Percentiles rank a stretch among this genome's conserved stretches.
phyloP scores from a whole-genome alignment of 2,888 invertebrate species.

The Ditylenchus weischeri region DNA sequence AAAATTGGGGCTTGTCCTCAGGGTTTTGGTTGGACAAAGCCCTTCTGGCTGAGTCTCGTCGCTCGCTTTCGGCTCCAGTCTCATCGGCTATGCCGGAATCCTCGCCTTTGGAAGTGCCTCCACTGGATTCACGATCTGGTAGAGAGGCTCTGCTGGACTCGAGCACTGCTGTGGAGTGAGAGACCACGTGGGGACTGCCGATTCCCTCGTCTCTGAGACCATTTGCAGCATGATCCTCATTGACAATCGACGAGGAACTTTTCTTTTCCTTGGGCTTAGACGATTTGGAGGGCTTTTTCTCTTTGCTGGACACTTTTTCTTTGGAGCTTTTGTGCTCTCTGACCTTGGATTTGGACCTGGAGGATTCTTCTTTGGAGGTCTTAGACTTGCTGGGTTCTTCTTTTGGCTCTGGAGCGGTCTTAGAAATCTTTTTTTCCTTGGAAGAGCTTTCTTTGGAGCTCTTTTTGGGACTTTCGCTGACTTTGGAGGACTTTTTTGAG shows the following conservation, averaged over 20 bases:
- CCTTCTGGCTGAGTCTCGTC: slow-evolving; percentile 23
- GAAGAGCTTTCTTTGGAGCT: slow-evolving; percentile 28
- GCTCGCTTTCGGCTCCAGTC: slow-evolving; percentile 33
- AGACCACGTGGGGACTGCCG: slow-evolving; percentile 14
- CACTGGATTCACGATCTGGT: slow-evolving; percentile 36
- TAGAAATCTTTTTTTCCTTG: slow-evolving; percentile 24
- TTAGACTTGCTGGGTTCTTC: slow-evolving; percentile 10
- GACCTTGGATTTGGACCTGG: slow-evolving; percentile 11
- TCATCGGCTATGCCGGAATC: slow-evolving; percentile 40
- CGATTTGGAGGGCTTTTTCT: slow-evolving; percentile 18
- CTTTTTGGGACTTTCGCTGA: slow-evolving; percentile 11
- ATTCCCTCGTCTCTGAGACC: slow-evolving; percentile 4
- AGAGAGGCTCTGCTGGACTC: slow-evolving; percentile 19
- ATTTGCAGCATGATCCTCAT: not conserved
- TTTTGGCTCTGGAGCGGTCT: not conserved
- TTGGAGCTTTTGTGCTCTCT: slow-evolving; percentile 1
- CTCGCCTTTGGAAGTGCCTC: slow-evolving; percentile 41
- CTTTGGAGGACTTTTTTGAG: slow-evolving; percentile 13
- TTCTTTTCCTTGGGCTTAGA: not conserved
- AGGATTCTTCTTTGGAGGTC: not conserved
- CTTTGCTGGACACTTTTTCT: slow-evolving; percentile 10
- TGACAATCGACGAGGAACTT: not conserved
- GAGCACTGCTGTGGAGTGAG: not conserved
- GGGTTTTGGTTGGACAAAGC: not conserved
- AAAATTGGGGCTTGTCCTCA: slow-evolving; percentile 6